Evolutionary conservation across 2,888 invertebrate species (phyloP).

Genomic region (Trichogramma dendrolimi): DNA sequence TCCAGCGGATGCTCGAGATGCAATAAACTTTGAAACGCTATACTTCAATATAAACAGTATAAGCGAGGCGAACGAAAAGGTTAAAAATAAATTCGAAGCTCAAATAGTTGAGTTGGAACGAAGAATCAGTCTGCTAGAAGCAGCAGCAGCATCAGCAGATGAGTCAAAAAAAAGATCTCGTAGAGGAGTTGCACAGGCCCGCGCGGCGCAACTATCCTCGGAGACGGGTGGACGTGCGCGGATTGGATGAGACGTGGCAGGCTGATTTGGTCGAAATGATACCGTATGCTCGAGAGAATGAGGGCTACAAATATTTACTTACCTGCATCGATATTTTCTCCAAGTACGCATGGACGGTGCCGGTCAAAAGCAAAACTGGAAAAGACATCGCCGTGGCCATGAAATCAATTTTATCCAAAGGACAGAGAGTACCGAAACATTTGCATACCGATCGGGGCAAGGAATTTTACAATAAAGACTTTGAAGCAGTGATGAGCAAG

Average conservation of each 20-base stretch:
- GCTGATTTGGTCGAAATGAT: conserved; percentile 27
- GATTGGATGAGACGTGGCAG: conserved; percentile 37
- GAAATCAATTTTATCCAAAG: conserved; percentile 19
- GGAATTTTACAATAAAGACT: conserved; percentile 28
- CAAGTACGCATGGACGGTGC: conserved; percentile 45
- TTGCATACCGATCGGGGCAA: conserved; percentile 26
- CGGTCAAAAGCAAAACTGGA: conserved; percentile 42
- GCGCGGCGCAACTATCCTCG: conserved; percentile 42
- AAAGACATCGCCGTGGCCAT: conserved; percentile 35
- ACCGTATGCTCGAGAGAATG: conserved; percentile 23
- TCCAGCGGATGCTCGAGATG: too few relatives aligned
- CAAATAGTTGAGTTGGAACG: too few relatives aligned
- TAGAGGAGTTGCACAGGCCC: conserved; percentile 42
- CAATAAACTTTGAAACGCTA: too few relatives aligned
- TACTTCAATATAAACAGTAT: too few relatives aligned
- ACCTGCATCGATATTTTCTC: conserved; percentile 41
- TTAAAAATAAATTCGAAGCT: too few relatives aligned
- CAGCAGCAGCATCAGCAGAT: too few relatives aligned
- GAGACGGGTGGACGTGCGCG: conserved; percentile 40
- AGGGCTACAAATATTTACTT: conserved; percentile 40
- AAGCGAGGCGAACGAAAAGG: too few relatives aligned
- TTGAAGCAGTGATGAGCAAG: conserved; percentile 16
- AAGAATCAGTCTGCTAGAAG: too few relatives aligned
- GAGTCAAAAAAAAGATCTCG: too few relatives aligned
- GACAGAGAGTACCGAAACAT: conserved; percentile 23